These are phyloP conservation scores for Nyctibius grandis DNA, from an alignment of 2,797 vertebrate genomes.

Conservation along the genomic window DNA sequence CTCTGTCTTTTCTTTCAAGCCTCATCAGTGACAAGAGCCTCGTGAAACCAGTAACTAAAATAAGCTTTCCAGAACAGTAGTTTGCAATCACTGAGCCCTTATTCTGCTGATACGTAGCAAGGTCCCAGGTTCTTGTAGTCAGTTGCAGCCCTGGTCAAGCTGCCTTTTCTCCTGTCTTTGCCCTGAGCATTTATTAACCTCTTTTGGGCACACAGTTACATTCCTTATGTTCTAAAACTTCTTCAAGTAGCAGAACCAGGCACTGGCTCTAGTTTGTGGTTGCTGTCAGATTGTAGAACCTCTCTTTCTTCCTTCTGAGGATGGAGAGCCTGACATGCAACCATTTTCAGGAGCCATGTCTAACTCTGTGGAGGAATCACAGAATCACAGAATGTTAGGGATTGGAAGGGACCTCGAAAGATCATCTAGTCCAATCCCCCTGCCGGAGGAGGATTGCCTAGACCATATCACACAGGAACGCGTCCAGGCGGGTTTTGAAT, in stretches of 20 bases:
- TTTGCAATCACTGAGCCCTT: not conserved
- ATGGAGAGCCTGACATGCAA: not conserved
- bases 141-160: not conserved
- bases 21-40: not conserved
- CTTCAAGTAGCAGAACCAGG: not conserved
- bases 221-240: not conserved
- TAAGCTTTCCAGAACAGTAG: not conserved
- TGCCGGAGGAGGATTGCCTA: too few species aligned
- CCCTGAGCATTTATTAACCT: not conserved
- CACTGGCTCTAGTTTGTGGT: not conserved
- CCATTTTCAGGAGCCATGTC: not conserved
- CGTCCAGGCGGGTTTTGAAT: too few species aligned
- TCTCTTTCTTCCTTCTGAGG: not conserved
- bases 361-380: not conserved
- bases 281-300: not conserved
- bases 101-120: not conserved
- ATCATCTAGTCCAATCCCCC: too few species aligned
- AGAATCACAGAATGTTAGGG: too few species aligned
- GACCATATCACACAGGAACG: too few species aligned
- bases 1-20: not conserved
- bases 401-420: too few species aligned
- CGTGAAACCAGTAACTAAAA: not conserved
- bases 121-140: not conserved
- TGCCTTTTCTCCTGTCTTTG: not conserved
- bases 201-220: not conserved